Evolutionary conservation across 2,113 vertebrate genomes (phyloP), one percentile per base, ranked within the genome.

Genomic region (Helogale parvula): DNA sequence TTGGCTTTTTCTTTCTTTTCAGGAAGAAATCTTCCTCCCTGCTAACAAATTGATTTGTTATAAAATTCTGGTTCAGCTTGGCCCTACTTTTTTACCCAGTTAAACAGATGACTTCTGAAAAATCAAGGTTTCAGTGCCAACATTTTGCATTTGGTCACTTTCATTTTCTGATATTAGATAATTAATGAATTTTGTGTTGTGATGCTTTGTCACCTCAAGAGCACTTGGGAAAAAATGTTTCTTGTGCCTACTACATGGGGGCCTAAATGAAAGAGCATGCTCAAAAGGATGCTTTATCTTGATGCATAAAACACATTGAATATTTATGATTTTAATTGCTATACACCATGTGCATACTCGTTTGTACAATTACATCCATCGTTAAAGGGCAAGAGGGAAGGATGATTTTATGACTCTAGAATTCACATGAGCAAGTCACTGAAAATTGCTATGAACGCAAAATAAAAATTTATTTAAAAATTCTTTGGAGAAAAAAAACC

Each of bases 271-370:
- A 88, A 84, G 88, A 92, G 69, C 88, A 92, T 7, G n/a, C 4
- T 96, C 65, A 80, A 90, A 95, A 96, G 60, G 88, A 92, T 19
- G 21, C 35, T 96, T 96, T 69, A 83, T 94, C 66, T 88, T 66
- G 68, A 63, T 0, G 5, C 54, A 72, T 74, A 57, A 93, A 84
- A 91, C 80, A 93, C 35, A 79, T 11, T 15, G 45, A 96, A 93
- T 96, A 97, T 96, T 96, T 96, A 97, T 96, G 23, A 82, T 82
- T 96, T 97, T 93, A 97, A 95, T 94, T 83, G 92, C 71, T 63
- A 21, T 41, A 93, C 41, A 93, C 93, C 94, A 65, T 86, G 80
- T 92, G 21, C 71, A 74, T 77, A 84, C 81, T 80, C 10, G 25
- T 93, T 92, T 72, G 29, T 63, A 63, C 47, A 97, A 92, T 95